Conservation (phyloP, 2,113 vertebrate species). For the Poecilia latipinna region DNA sequence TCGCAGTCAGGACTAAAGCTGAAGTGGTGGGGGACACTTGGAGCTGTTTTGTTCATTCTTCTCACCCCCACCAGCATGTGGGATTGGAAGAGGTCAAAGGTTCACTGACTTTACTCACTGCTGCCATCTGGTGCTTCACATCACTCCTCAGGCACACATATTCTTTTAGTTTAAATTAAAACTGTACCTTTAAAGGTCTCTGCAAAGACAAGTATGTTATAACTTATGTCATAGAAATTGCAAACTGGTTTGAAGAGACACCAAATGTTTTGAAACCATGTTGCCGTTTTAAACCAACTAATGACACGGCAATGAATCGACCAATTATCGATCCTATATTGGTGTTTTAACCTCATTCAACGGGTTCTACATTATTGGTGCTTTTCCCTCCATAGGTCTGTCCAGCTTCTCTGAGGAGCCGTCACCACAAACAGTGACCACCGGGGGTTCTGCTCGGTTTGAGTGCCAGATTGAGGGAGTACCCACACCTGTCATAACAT, state of each 20-base stretch:
- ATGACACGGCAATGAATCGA: neutral
- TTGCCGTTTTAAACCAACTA: neutral
- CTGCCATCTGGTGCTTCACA: conserved; percentile 61
- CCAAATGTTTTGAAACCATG: neutral
- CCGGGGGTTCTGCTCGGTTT: conserved; percentile 87
- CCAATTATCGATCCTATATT: neutral
- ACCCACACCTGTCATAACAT: conserved; percentile 88
- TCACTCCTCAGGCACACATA: conserved; percentile 9
- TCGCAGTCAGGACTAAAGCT: conserved; percentile 52
- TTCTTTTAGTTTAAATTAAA: conserved; percentile 2
- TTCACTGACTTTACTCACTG: conserved; percentile 44
- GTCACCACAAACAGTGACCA: conserved; percentile 82
- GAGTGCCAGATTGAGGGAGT: conserved; percentile 90
- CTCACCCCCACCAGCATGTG: conserved; percentile 32
- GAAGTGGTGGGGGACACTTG: conserved; percentile 40
- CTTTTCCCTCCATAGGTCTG: conserved; percentile 78
- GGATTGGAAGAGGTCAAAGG: conserved; percentile 64
- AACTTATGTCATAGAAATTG: neutral
- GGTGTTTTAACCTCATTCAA: neutral
- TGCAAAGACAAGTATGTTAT: too few species aligned
- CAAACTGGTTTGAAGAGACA: neutral
- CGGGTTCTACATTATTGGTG: conserved; percentile 15
- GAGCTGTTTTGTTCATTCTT: conserved; percentile 55
- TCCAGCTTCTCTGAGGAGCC: conserved; percentile 88
- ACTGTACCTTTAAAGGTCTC: too few species aligned